Evolutionary conservation across 2,888 invertebrate species (phyloP).

Genomic region (Aphodius granarius): DNA sequence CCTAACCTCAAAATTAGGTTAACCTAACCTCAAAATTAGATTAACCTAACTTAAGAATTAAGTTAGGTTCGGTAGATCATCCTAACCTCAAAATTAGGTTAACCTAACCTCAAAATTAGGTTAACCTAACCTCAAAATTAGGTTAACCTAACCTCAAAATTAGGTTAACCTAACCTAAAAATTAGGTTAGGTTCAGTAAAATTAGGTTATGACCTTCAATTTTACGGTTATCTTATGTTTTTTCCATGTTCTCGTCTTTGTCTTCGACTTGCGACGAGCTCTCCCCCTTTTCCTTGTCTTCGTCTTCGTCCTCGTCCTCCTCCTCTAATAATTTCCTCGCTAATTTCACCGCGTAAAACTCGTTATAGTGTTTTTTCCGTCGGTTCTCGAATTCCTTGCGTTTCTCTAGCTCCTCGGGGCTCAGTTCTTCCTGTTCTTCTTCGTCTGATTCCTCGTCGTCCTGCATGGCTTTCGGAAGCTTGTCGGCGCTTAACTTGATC

Average conservation of each 20-base stretch:
- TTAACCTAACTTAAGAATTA: too few relatives aligned
- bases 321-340: conserved; percentile 89
- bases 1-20: too few relatives aligned
- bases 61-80: too few relatives aligned
- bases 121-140: too few relatives aligned
- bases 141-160: neutral
- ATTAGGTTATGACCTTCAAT: too few relatives aligned
- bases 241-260: neutral
- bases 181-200: neutral
- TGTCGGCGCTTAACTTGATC: conserved; percentile 35
- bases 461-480: conserved; percentile 55
- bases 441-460: conserved; percentile 34
- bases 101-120: too few relatives aligned
- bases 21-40: too few relatives aligned
- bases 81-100: too few relatives aligned
- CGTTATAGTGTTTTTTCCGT: conserved; percentile 96
- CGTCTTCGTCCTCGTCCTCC: conserved; percentile 76
- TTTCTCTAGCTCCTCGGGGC: conserved; percentile 61
- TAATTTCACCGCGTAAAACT: conserved; percentile 91
- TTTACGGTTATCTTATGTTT: neutral
- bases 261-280: neutral
- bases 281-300: conserved; percentile 28
- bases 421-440: conserved; percentile 50
- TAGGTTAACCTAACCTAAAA: too few relatives aligned
- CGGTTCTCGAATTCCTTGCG: conserved; percentile 87